Base-by-base conservation (phyloP, 2,797 vertebrate species). In the Scolopax bukidnonensis region DNA sequence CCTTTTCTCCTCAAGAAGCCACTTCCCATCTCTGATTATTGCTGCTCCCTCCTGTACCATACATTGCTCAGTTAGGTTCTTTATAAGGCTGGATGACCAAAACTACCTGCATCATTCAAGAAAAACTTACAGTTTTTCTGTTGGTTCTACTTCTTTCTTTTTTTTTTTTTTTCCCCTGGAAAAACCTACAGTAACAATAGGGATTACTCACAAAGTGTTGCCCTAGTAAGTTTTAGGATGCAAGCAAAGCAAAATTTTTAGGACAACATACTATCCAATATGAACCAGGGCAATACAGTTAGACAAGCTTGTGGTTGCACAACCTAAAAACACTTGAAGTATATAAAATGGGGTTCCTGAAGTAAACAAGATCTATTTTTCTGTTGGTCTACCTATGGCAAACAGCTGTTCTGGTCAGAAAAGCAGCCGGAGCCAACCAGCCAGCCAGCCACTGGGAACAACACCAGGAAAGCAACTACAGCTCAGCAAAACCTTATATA, bases 291-390 rank as follows among this genome's bases (percentile, higher is more conserved):
- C 17, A 53, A 69, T 27, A 11, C 1, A 61, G 50, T 54, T 61
- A 53, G 56, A 47, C 12, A 40, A 67, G 51, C 41, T 77, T 43
- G 6, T n/a, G 38, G 21, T 10, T 3, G 10, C 23, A 13, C 11
- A 28, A 82, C 28, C 10, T 61, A 47, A 60, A 73, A 89, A 90
- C 38, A 32, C 4, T 10, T 47, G 10, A 67, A n/a, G 2, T 48
- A 15, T 45, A 16, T 8, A 48, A 73, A 76, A 57, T 0, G 16
- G 16, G 16, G n/a, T 43, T 80, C 17, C 13, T 0, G 0, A 86
- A 64, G 20, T 23, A 70, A 74, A 74, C 4, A 77, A 36, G 53
- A n/a, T 36, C 19, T 40, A 1, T 32, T 81, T 94, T 41, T 74
- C 16, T n/a, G 2, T 27, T 60, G 30, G 23, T 6, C 36, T 51